A percentile compares a stretch with the other conserved stretches of the same genome.
These are phyloP conservation scores for Ophioninae sp. DNA, from an alignment of 2,888 invertebrate genomes.

Conservation along the genomic window DNA sequence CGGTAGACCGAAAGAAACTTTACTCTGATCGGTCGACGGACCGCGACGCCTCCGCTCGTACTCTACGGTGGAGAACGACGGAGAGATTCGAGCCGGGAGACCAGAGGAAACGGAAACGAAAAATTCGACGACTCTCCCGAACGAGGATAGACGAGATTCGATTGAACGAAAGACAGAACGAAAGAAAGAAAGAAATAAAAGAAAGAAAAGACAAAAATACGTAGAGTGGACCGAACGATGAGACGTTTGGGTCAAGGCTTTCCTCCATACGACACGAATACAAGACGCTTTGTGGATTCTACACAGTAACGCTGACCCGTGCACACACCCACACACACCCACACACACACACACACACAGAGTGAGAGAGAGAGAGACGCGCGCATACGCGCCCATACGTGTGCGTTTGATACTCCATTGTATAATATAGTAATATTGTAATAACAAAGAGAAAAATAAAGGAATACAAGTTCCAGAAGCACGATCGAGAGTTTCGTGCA, in stretches of 20 bases:
- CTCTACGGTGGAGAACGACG: too few species aligned
- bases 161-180: neutral
- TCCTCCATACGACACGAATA: conserved; percentile 37
- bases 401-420: conserved; percentile 46
- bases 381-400: conserved; percentile 10
- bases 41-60: too few species aligned
- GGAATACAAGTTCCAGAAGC: conserved; percentile 47
- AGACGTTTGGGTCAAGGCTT: conserved; percentile 12
- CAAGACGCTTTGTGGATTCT: conserved; percentile 49
- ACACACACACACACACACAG: conserved; percentile 32
- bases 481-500: conserved; percentile 70
- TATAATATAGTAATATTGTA: conserved; percentile 55
- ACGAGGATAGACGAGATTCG: neutral
- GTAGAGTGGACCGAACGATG: neutral
- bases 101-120: neutral
- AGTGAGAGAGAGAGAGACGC: too few species aligned
- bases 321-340: conserved; percentile 36
- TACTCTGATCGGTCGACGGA: too few species aligned
- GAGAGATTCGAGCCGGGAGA: neutral
- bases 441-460: conserved; percentile 30
- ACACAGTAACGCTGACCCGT: conserved; percentile 50
- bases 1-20: neutral
- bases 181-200: too few species aligned
- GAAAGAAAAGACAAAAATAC: neutral
- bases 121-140: neutral